Base-by-base conservation (phyloP, 2,113 vertebrate genomes). In the Cygnus buccinator region DNA sequence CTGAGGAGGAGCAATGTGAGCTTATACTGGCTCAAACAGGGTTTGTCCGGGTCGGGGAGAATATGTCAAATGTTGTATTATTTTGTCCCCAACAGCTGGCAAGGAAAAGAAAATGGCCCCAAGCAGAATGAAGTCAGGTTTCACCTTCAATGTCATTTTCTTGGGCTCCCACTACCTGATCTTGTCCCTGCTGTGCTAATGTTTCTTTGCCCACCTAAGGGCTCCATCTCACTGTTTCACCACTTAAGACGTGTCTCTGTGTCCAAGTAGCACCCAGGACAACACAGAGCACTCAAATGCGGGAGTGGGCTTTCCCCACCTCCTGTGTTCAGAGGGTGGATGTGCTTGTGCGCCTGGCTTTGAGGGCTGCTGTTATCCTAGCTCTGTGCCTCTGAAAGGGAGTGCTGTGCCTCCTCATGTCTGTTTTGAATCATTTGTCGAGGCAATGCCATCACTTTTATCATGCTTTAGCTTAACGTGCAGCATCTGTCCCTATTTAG, bases 261-360 rank as follows among this genome's bases (percentile, higher is more conserved):
- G 15, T 63, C 61, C 57, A 19, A 25, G 61, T 37, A 89, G 48
- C 8, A 57, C 13, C 9, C 33, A 5, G 52, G 22, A 70, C 1
- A 2, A 84, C 43, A 23, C 66, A 84, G 54, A 46, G 33, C 33
- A 22, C 41, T 31, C 19, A 65, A 46, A 35, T 48, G 33, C 58
- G 76, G 77, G 58, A 71, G 39, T 41, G 63, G 71, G 39, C 23
- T 58, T 9, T 62, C 26, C 28, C 19, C 13, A 2, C 6, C 25
- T 46, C 44, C 58, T 57, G 21, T 9, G 10, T 52, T 18, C 1
- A 2, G 48, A 77, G 46, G 55, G 29, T 11, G 55, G 26, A 63
- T 2, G 0, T 14, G 8, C 33, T 74, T 44, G 29, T 48, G 26
- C 1, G 0, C 22, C 62, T 61, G 76, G 31, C 58, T 35, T 29